phyloP scores from a whole-genome alignment of 2,888 invertebrate species.

The Amphipoea lucens region DNA sequence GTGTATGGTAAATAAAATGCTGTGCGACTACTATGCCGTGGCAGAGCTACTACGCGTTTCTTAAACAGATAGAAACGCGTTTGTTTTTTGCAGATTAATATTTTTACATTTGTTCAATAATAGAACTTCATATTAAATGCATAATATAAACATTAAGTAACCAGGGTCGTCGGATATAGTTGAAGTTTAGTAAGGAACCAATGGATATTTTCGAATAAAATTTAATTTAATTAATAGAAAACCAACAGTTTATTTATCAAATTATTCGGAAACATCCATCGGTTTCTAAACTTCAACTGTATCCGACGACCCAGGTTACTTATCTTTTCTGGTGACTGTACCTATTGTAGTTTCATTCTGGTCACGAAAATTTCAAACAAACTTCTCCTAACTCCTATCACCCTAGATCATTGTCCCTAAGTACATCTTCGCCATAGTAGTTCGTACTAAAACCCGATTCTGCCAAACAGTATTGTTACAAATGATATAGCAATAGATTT shows the following conservation, averaged over 20 bases:
- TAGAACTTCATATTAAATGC: not conserved
- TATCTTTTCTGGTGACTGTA: not conserved
- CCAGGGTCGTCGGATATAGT: no score
- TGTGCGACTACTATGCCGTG: conserved; percentile 16
- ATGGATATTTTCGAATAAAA: no score
- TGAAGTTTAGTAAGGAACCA: no score
- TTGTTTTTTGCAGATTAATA: not conserved
- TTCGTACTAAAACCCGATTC: conserved; percentile 37
- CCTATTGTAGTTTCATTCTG: not conserved
- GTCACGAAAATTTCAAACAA: not conserved
- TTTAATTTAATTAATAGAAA: no score
- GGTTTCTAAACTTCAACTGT: no score
- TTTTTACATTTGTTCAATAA: not conserved
- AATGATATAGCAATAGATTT: conserved; percentile 58
- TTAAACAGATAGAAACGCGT: not conserved
- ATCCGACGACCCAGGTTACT: no score
- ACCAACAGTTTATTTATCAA: no score
- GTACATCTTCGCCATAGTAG: conserved; percentile 12
- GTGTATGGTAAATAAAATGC: not conserved
- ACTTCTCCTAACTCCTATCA: not conserved
- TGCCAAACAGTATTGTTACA: conserved; percentile 57
- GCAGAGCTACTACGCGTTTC: conserved; percentile 4
- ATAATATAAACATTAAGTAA: no score
- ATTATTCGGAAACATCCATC: no score
- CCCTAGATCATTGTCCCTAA: conserved; percentile 6